phyloP scores from a whole-genome alignment of 92 coral and sea anemone genomes.

The Montipora capitata region DNA sequence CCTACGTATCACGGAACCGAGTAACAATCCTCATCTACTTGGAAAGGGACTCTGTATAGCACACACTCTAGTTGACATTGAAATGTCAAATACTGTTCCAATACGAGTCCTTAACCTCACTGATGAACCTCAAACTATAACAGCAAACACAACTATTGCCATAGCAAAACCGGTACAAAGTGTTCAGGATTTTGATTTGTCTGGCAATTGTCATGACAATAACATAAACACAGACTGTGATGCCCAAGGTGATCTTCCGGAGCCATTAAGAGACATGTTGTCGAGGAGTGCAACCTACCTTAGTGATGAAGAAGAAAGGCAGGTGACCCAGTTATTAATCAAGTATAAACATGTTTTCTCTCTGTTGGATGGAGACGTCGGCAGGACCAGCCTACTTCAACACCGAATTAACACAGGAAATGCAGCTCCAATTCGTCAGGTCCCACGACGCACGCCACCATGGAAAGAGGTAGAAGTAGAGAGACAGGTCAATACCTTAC shows the following conservation, averaged over 20 bases:
- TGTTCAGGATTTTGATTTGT: conserved; percentile 38
- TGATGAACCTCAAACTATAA: conserved; percentile 58
- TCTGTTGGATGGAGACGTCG: not conserved
- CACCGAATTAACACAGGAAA: conserved; percentile 42
- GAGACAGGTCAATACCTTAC: not conserved
- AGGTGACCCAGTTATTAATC: too few species aligned
- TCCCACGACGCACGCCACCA: not conserved
- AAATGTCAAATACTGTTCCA: conserved; percentile 44
- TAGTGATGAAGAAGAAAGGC: not conserved
- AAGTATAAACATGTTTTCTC: not conserved
- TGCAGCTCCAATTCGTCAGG: not conserved
- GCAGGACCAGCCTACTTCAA: not conserved
- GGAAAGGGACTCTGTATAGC: conserved; percentile 40
- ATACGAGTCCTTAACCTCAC: conserved; percentile 46
- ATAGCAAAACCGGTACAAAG: conserved; percentile 62
- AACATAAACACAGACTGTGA: too few species aligned
- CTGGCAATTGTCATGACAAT: conserved; percentile 9
- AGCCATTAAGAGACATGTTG: conserved; percentile 52
- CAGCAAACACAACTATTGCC: conserved; percentile 59
- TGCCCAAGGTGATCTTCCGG: conserved; percentile 43
- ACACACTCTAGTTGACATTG: conserved; percentile 52
- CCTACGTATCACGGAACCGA: conserved; percentile 34
- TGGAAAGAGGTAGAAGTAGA: not conserved
- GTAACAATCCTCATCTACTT: conserved; percentile 44
- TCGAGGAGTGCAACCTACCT: conserved; percentile 18